Conservation (phyloP, 2,888 invertebrate species). For the Metacarcinus magister region DNA sequence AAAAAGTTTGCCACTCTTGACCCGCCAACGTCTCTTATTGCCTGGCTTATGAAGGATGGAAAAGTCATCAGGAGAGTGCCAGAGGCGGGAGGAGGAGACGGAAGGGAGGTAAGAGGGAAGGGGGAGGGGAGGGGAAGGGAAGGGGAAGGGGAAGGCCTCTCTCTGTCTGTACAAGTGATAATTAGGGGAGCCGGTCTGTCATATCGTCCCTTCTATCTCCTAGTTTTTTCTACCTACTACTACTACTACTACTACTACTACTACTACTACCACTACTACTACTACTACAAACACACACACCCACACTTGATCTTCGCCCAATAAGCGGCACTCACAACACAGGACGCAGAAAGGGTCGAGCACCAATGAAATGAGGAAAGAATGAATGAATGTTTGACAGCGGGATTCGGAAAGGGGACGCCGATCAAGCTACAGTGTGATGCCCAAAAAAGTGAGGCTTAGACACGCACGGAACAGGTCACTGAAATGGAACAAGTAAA, state of each 20-base stretch:
- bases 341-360: not conserved
- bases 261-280: no score
- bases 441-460: not conserved
- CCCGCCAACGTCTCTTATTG: constrained; percentile 43
- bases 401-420: not conserved
- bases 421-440: not conserved
- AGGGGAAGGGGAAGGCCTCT: not conserved
- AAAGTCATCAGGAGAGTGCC: constrained; percentile 51
- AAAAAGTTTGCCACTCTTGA: constrained; percentile 45
- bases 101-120: not conserved
- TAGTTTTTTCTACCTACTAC: not conserved
- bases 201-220: not conserved
- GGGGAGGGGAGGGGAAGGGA: not conserved
- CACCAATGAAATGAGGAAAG: not conserved
- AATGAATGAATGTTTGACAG: not conserved
- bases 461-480: not conserved
- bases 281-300: not conserved
- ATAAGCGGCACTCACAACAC: not conserved
- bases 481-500: no score
- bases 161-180: constrained; percentile 32
- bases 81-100: constrained; percentile 6
- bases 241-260: no score
- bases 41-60: constrained; percentile 45
- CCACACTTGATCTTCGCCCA: not conserved
- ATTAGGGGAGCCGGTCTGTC: constrained; percentile 22